Conservation (phyloP, 2,113 vertebrate genomes). For the Dermatemys mawii region DNA sequence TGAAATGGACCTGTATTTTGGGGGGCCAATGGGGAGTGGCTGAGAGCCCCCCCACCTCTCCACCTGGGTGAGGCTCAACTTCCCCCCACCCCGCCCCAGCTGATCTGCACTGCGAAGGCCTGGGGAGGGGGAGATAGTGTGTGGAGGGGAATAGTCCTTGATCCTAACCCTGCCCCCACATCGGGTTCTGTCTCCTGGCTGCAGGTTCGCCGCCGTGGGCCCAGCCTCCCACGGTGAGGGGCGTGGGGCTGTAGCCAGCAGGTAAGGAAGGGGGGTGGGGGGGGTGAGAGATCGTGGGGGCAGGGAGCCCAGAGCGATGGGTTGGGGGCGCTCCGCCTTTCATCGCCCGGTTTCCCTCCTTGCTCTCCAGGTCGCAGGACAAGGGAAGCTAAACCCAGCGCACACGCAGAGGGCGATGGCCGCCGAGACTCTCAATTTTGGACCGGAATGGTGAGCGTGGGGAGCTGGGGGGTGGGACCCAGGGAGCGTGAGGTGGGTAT, state of each 20-base stretch:
- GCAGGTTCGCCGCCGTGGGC: not conserved
- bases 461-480: not conserved
- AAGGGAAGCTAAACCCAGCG: not conserved
- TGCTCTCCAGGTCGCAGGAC: not conserved
- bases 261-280: not conserved
- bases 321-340: too few species aligned
- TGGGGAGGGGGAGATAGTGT: too few species aligned
- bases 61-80: too few species aligned
- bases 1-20: not conserved
- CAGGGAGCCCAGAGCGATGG: too few species aligned
- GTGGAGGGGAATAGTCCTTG: not conserved
- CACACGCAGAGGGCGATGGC: slow-evolving; percentile 85
- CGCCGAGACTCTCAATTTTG: slow-evolving; percentile 95
- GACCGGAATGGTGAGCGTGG: slow-evolving; percentile 89
- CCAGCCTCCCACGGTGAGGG: not conserved
- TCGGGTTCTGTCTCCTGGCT: not conserved
- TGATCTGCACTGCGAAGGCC: not conserved
- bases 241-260: not conserved
- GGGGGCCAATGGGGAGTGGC: not conserved
- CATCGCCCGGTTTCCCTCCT: not conserved
- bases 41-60: too few species aligned
- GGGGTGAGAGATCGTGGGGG: not conserved
- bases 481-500: not conserved
- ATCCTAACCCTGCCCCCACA: not conserved
- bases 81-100: not conserved